Evolutionary conservation across 2,888 invertebrate genomes (phyloP), one percentile per base, ranked within the genome.

Genomic region (Drosophila eohydei): DNA sequence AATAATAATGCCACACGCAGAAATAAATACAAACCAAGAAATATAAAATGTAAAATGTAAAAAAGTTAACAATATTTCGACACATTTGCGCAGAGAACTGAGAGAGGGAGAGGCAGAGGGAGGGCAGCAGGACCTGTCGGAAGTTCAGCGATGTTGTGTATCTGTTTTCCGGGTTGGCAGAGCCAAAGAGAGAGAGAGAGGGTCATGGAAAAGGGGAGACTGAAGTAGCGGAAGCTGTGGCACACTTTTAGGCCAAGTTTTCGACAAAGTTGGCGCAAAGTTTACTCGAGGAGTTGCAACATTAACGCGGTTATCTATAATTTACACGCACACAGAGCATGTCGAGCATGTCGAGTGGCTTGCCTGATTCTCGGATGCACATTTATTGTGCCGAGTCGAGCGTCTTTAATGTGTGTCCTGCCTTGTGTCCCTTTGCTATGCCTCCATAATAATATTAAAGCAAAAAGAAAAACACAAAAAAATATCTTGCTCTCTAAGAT

Each of bases 301-400:
- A 89, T 86, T 86, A 89, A 88, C 89, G 80, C 85, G 86, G 72
- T 88, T 86, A 86, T 86, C 85, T 86, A 89, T 89, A 88, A 86
- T 86, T 89, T 68, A 88, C 85, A 86, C 82, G 80, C 89, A 77
- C 63, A 64, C 58, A 36, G 36, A 14, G 21, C 52, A 12, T 38
- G 38, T 26, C 54, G 28, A 38, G 38, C 52, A 16, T 36, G 36
- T 26, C 30, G 38, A 38, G 40, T n/a, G 26, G 40, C 11, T 54
- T 4, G n/a, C 50, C 40, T 76, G 85, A 77, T 80, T 82, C 63
- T 69, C 68, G 69, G 64, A 81, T 89, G 82, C 89, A 84, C 89
- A 89, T 88, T 50, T 50, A 50, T 50, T 34, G 48, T n/a, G 30
- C 32, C 78, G 66, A 48, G 67, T 40, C 60, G 41, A 36, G 63